These are phyloP conservation scores for Drosophila mojavensis DNA, from an alignment of 1,140 invertebrate genomes.

Conservation along the genomic window DNA sequence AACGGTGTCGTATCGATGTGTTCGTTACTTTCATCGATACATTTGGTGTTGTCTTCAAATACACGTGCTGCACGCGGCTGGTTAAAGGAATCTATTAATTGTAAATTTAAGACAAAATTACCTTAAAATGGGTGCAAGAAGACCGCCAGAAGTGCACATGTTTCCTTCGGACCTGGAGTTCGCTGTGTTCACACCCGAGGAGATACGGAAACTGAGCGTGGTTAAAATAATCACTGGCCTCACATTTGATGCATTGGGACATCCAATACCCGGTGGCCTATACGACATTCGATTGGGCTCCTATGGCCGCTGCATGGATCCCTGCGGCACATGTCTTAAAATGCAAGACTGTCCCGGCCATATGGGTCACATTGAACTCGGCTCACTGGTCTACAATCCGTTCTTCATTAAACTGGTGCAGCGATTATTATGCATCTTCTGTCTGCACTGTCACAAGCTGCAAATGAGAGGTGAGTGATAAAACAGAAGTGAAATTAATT, in stretches of 20 bases:
- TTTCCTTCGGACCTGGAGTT: slow-evolving; percentile 86
- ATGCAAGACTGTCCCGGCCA: slow-evolving; percentile 93
- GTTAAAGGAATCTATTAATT: background rate
- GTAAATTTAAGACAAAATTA: slow-evolving; percentile 2
- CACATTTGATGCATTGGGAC: slow-evolving; percentile 93
- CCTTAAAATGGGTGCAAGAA: slow-evolving; percentile 59
- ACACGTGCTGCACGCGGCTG: slow-evolving; percentile 42
- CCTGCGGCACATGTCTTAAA: slow-evolving; percentile 93
- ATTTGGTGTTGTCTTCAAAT: slow-evolving; percentile 19
- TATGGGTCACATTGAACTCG: slow-evolving; percentile 97
- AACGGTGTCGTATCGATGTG: background rate
- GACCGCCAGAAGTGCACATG: slow-evolving; percentile 59
- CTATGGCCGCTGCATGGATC: slow-evolving; percentile 86
- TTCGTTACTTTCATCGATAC: background rate
- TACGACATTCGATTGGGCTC: slow-evolving; percentile 93
- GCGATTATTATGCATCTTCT: slow-evolving; percentile 88
- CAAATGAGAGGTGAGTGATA: slow-evolving; percentile 87
- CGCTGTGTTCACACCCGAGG: slow-evolving; percentile 90
- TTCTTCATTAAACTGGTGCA: slow-evolving; percentile 92
- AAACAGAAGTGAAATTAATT: background rate
- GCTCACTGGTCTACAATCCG: slow-evolving; percentile 96
- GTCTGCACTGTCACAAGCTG: slow-evolving; percentile 89
- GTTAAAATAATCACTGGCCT: slow-evolving; percentile 92
- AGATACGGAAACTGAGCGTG: slow-evolving; percentile 95
- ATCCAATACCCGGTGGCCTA: slow-evolving; percentile 92